A percentile compares a stretch with the other conserved stretches of the same genome.
Conservation (phyloP, 2,113 vertebrate species). For the Scopus umbretta region DNA sequence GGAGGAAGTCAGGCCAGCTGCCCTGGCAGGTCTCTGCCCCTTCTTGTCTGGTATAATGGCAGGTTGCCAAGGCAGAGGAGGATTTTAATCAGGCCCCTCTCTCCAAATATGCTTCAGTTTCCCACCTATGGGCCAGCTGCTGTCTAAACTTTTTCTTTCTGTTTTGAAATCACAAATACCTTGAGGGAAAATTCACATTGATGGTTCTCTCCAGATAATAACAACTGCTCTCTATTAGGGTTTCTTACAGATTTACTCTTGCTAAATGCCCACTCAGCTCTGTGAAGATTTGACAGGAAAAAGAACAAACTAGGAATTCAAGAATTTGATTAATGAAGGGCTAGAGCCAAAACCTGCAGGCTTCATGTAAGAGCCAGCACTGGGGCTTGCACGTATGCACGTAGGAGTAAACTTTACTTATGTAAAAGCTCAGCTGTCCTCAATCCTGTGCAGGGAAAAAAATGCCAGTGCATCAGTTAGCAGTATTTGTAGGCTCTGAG, state of each 20-base stretch:
- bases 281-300: neutral
- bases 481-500: neutral
- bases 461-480: neutral
- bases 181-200: neutral
- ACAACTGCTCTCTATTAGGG: neutral
- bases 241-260: neutral
- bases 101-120: neutral
- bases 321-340: neutral
- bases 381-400: neutral
- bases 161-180: neutral
- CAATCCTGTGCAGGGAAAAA: neutral
- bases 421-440: neutral
- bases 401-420: neutral
- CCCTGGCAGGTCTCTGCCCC: neutral
- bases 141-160: neutral
- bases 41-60: neutral
- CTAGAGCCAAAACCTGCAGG: neutral
- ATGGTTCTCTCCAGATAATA: neutral
- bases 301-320: neutral
- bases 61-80: neutral
- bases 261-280: slow-evolving; percentile 4
- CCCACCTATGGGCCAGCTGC: neutral
- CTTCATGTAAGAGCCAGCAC: neutral
- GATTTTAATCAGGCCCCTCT: neutral
- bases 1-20: neutral